These are phyloP conservation scores for Aspidiotus rigidus DNA, from an alignment of 2,888 invertebrate species.

Conservation along the genomic window DNA sequence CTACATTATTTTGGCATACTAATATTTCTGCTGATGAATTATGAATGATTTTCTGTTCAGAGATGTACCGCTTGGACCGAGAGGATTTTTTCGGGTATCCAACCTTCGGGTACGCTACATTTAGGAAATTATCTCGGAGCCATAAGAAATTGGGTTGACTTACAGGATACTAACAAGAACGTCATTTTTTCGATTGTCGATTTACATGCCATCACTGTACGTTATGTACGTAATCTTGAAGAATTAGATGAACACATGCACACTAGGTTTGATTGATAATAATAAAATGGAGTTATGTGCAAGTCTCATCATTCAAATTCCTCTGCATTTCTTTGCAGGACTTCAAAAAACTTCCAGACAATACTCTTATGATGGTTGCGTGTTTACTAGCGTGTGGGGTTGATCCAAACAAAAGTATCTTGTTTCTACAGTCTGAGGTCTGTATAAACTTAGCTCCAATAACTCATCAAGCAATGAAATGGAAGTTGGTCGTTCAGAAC, in stretches of 20 bases:
- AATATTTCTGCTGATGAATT: too few species aligned
- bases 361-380: slow-evolving; percentile 69
- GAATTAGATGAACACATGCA: too few species aligned
- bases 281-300: too few species aligned
- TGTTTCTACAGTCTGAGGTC: slow-evolving; percentile 81
- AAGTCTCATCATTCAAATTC: too few species aligned
- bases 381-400: slow-evolving; percentile 83
- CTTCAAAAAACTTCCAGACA: slow-evolving; percentile 52
- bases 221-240: slow-evolving; percentile 50
- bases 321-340: slow-evolving; percentile 46
- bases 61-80: slow-evolving; percentile 23
- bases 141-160: slow-evolving; percentile 70
- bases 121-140: slow-evolving; percentile 96
- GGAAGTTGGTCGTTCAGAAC: too few species aligned
- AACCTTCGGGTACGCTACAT: slow-evolving; percentile 90
- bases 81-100: slow-evolving; percentile 81
- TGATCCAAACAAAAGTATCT: slow-evolving; percentile 63
- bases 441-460: slow-evolving; percentile 15
- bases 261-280: too few species aligned
- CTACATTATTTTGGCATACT: too few species aligned
- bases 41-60: background rate
- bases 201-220: slow-evolving; percentile 81
- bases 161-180: slow-evolving; percentile 64
- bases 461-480: too few species aligned
- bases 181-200: slow-evolving; percentile 80